Conservation (phyloP, 1,140 invertebrate species). For the Stratiolaelaps scimitus region DNA sequence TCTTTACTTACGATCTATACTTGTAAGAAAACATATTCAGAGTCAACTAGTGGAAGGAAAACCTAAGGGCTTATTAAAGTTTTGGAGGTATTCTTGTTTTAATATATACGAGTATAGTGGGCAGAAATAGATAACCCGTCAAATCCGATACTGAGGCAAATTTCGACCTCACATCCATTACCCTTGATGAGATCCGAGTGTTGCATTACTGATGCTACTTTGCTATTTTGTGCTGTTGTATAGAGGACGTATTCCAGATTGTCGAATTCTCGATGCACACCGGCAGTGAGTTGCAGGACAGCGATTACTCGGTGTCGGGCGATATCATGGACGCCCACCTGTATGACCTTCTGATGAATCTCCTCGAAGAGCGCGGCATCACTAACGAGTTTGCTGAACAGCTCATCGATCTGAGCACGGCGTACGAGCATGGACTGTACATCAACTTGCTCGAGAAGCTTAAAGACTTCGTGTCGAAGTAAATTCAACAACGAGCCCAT, state of each 20-base stretch:
- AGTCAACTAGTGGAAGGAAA: too few relatives aligned
- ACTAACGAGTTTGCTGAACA: slow-evolving; percentile 80
- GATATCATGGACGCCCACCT: slow-evolving; percentile 78
- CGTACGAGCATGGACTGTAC: slow-evolving; percentile 76
- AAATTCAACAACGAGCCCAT: not conserved
- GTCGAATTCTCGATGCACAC: slow-evolving; percentile 71
- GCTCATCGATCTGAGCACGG: slow-evolving; percentile 66
- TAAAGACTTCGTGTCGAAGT: slow-evolving; percentile 55
- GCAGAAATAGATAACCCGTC: too few relatives aligned
- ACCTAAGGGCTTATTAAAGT: too few relatives aligned
- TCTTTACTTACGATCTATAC: not conserved
- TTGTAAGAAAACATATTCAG: not conserved
- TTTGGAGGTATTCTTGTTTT: too few relatives aligned
- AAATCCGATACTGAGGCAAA: too few relatives aligned
- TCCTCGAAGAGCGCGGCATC: slow-evolving; percentile 80
- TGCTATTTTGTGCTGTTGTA: too few relatives aligned
- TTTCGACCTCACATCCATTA: too few relatives aligned
- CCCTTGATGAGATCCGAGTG: too few relatives aligned
- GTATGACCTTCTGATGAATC: slow-evolving; percentile 83
- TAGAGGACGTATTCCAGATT: slow-evolving; percentile 55
- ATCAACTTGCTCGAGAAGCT: slow-evolving; percentile 68
- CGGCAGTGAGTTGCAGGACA: slow-evolving; percentile 61
- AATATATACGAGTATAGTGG: too few relatives aligned
- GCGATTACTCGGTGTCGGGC: slow-evolving; percentile 68
- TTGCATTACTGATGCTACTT: too few relatives aligned